Evolutionary conservation across 2,113 vertebrate genomes (phyloP), one percentile per base, ranked within the genome.

Genomic region (Heliornis fulica): DNA sequence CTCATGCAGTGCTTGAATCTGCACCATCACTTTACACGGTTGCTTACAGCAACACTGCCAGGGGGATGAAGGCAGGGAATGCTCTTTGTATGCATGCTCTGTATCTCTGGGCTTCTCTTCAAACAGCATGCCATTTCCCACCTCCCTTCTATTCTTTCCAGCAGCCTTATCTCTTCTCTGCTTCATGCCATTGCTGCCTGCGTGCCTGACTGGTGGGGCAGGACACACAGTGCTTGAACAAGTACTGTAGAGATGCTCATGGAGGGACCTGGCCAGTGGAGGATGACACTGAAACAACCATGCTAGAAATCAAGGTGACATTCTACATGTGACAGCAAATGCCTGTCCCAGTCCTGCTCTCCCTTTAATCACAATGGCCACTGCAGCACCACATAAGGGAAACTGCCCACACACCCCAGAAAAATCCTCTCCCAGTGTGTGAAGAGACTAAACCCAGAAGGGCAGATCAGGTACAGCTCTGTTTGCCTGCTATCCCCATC

Each of bases 11-110:
- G 4, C 22, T 70, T 84, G 29, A n/a, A 41, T 26, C 48, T 51
- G 31, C 74, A 38, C 26, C 34, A 36, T 15, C 28, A 15, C 22
- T 64, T 91, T n/a, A 38, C 38, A 50, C 4, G n/a, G 43, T 38
- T 15, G 7, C 15, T 85, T 70, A 34, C 14, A 74, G 57, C 28
- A 82, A 21, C 31, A 45, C 12, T 9, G 40, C 2, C 28, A n/a
- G 8, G 5, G 28, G 2, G 5, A 15, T 15, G 26, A 53, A 1
- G 5, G 5, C 20, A 46, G 9, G 5, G 17, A 5, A 15, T 46
- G 29, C 38, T 3, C 11, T 81, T 71, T 79, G 28, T 34, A 38
- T 7, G 15, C 1, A 1, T 14, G 32, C 0, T 0, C 10, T 20
- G 13, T 54, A 68, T 25, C 32, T 72, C 56, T 8, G 19, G 45